Percentiles rank a stretch among this genome's conserved stretches.
Conservation (phyloP, 2,888 invertebrate genomes). For the Glyphotaelius pellucidus region DNA sequence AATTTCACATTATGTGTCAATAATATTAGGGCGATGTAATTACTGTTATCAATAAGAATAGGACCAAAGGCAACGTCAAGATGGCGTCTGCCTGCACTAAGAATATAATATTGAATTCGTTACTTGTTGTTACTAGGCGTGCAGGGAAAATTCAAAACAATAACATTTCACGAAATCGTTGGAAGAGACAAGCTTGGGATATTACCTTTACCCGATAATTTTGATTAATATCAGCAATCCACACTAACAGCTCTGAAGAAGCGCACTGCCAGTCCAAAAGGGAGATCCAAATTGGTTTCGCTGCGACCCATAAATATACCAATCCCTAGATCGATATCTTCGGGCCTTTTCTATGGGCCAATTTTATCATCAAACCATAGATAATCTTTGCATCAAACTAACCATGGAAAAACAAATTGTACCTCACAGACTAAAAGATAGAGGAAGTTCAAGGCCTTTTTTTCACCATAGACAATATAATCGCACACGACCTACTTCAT, state of each 20-base stretch:
- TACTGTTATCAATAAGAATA: neutral
- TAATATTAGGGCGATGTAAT: neutral
- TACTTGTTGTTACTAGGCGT: neutral
- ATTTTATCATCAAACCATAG: too few relatives aligned
- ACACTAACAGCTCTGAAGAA: neutral
- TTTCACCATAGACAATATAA: too few relatives aligned
- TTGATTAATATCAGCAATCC: neutral
- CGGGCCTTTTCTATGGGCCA: too few relatives aligned
- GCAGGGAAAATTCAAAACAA: neutral
- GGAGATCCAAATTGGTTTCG: neutral
- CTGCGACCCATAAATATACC: too few relatives aligned
- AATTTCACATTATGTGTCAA: neutral
- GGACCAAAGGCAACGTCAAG: neutral
- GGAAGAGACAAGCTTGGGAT: neutral
- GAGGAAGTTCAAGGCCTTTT: too few relatives aligned
- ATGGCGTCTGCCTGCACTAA: neutral
- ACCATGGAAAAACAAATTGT: too few relatives aligned
- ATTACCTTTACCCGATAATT: slow-evolving; percentile 33
- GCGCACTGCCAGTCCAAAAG: neutral
- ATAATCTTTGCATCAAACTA: too few relatives aligned
- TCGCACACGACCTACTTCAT: too few relatives aligned
- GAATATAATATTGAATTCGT: neutral
- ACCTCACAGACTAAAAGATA: too few relatives aligned
- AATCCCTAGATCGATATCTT: too few relatives aligned
- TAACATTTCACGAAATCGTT: neutral